A percentile compares a stretch with the other conserved stretches of the same genome.
phyloP scores from a whole-genome alignment of 2,888 invertebrate species.

The Sepioteuthis lessoniana region DNA sequence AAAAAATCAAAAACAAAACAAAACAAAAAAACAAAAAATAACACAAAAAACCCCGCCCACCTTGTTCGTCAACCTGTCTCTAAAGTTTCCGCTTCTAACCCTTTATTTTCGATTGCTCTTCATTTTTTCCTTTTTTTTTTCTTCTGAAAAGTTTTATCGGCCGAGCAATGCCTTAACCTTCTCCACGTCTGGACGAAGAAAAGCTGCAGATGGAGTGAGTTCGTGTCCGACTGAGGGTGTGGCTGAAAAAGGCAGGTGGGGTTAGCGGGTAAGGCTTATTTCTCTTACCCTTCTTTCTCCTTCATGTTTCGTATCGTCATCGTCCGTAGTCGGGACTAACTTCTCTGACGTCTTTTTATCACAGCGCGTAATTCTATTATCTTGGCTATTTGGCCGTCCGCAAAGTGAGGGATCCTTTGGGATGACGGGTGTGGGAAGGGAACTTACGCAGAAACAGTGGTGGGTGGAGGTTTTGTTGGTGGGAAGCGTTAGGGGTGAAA shows the following conservation, averaged over 20 bases:
- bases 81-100: neutral
- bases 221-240: neutral
- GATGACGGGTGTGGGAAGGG: neutral
- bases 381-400: neutral
- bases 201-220: neutral
- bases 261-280: too few relatives aligned
- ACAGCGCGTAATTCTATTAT: conserved; percentile 33
- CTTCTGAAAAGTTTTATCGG: neutral
- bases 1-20: too few relatives aligned
- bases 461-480: neutral
- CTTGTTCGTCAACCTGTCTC: neutral
- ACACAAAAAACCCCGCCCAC: too few relatives aligned
- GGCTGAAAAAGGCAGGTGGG: neutral
- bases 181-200: neutral
- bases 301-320: neutral
- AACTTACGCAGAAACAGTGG: neutral
- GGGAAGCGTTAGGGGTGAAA: neutral
- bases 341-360: neutral
- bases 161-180: neutral
- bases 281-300: neutral
- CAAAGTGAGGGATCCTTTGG: conserved; percentile 19
- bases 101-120: too few relatives aligned
- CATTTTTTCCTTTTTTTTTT: too few relatives aligned
- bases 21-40: too few relatives aligned
- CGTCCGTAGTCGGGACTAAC: neutral